Conservation (phyloP, 2,797 vertebrate species). For the Leuciscus waleckii region DNA sequence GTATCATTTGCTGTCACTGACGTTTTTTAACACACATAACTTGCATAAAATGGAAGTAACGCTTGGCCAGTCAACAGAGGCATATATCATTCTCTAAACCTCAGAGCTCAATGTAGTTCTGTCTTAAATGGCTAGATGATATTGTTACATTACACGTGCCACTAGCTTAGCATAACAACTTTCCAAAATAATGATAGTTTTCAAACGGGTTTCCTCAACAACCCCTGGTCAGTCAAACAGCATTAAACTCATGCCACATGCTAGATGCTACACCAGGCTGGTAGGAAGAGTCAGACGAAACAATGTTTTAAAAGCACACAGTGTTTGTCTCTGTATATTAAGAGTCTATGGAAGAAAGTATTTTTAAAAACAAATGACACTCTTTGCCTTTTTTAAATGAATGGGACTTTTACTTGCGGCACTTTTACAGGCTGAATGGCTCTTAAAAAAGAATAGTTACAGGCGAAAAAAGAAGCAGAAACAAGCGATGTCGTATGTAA, state of each 20-base stretch:
- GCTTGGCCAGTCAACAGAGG: neutral
- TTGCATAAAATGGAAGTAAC: slow-evolving; percentile 4
- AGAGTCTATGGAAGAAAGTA: neutral
- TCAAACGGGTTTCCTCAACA: neutral
- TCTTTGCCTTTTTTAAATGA: neutral
- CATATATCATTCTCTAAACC: neutral
- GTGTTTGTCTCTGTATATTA: neutral
- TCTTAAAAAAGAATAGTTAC: neutral
- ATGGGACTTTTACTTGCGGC: neutral
- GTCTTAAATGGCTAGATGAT: neutral
- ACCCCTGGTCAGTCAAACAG: neutral
- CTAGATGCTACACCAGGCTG: neutral
- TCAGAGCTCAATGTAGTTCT: neutral
- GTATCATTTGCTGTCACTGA: neutral
- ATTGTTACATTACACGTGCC: neutral
- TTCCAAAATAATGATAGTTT: neutral
- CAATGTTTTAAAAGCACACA: neutral
- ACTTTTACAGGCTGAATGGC: neutral
- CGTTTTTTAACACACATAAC: neutral
- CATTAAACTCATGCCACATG: neutral
- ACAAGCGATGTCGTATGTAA: no score
- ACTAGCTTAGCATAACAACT: neutral
- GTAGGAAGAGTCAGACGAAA: neutral
- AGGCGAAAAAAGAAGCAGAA: no score
- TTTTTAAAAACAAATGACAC: neutral